A percentile compares a stretch with the other conserved stretches of the same genome.
Conservation (phyloP, 2,888 invertebrate genomes). For the Tiphia femorata region DNA sequence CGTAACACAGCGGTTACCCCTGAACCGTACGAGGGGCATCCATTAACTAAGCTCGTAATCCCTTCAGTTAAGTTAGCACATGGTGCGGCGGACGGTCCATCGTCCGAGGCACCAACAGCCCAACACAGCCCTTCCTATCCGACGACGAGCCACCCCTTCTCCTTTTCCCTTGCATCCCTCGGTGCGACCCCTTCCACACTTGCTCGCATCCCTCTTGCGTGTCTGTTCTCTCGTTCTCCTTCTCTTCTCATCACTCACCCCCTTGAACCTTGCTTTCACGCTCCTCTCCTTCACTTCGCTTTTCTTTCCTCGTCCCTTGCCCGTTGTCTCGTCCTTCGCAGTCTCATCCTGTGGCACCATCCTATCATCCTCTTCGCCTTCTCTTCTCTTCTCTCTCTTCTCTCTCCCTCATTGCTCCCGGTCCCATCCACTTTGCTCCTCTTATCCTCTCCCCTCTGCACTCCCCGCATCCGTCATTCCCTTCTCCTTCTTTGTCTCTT, state of each 20-base stretch:
- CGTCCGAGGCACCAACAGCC: slow-evolving; percentile 39
- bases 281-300: too few species aligned
- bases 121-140: neutral
- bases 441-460: neutral
- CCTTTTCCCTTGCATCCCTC: neutral
- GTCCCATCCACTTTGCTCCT: slow-evolving; percentile 9
- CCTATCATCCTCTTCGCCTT: neutral
- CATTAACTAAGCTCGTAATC: slow-evolving; percentile 68
- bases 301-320: too few species aligned
- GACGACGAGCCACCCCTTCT: neutral
- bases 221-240: neutral
- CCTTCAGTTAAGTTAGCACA: slow-evolving; percentile 67
- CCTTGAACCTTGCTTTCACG: too few species aligned
- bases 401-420: slow-evolving; percentile 11
- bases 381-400: neutral
- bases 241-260: slow-evolving; percentile 9
- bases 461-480: too few species aligned
- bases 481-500: slow-evolving; percentile 3
- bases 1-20: slow-evolving; percentile 44
- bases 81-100: slow-evolving; percentile 58
- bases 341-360: too few species aligned
- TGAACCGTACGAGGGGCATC: slow-evolving; percentile 57
- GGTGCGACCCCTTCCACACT: neutral
- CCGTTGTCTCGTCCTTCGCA: too few species aligned
- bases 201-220: slow-evolving; percentile 11